Evolutionary conservation across 2,888 invertebrate species (phyloP), one percentile per base, ranked within the genome.

Genomic region (Hirtodrosophila duncani): DNA sequence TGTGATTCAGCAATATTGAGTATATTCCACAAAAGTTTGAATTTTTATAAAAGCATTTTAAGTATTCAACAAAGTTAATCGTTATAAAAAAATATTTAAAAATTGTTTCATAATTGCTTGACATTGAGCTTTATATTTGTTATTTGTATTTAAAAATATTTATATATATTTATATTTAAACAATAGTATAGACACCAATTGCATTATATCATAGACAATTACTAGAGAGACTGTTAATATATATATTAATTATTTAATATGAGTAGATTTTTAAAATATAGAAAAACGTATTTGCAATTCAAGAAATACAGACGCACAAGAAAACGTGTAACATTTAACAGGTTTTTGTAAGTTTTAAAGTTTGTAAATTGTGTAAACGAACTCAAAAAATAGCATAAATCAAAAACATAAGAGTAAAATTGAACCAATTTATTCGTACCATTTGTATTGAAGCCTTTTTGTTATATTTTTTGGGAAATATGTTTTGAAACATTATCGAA

Each of bases 401-500:
- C 44, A 62, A 52, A 43, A 55, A 48, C 14, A 45, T 39, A 52
- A 43, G 65, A 66, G 13, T 34, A 46, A 72, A 64, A 34, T 14
- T 68, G 52, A 75, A 81, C 81, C 81, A 84, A 84, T 85, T 83
- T 79, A 78, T 79, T 80, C 85, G 83, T 85, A 85, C 85, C 85
- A 85, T 85, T 83, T 85, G 85, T 77, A 85, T 81, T 67, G 85
- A 85, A 72, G 85, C 85, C 85, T 85, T 69, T 77, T 61, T 56
- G 63, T 13, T 53, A 49, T 51, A 39, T 39, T 5, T 27, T 31
- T 52, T 39, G 52, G 48, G 51, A 60, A 55, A 63, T 61, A 57
- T 67, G 56, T 38, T 17, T 24, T 34, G 48, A 58, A 45, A 46
- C 43, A 55, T 46, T 65, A 30, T 50, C 57, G 45, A 37, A 53